A percentile compares a stretch with the other conserved stretches of the same genome.
These are phyloP conservation scores for Phrynocephalus vlangalii DNA, from an alignment of 2,797 vertebrate genomes.

Conservation along the genomic window DNA sequence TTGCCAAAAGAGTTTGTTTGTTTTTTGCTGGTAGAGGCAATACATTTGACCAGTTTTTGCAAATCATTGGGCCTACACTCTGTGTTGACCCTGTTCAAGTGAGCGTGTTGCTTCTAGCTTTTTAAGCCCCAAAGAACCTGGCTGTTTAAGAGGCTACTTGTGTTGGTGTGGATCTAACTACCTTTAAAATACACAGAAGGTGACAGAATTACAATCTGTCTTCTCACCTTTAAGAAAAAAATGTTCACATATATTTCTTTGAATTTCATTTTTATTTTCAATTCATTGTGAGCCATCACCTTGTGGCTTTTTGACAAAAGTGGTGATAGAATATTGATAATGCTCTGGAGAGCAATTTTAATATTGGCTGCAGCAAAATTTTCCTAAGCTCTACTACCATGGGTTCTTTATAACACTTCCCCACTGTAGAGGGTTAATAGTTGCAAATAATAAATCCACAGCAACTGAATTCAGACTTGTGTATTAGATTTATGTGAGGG, in stretches of 20 bases:
- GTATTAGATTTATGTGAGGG: no score
- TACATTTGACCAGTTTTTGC: not conserved
- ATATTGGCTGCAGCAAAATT: not conserved
- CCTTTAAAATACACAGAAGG: not conserved
- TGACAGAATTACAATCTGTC: not conserved
- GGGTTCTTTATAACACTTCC: not conserved
- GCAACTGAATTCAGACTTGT: no score
- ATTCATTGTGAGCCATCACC: not conserved
- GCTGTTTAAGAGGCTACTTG: not conserved
- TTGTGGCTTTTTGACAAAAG: not conserved
- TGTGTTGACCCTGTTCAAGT: not conserved
- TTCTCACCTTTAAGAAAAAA: no score
- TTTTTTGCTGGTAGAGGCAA: not conserved
- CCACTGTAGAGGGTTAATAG: no score
- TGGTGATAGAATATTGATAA: not conserved
- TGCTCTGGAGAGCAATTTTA: not conserved
- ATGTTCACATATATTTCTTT: no score
- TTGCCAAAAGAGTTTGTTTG: constrained; percentile 3
- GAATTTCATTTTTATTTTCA: not conserved
- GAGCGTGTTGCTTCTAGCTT: not conserved
- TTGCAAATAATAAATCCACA: no score
- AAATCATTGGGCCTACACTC: not conserved
- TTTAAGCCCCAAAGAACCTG: not conserved
- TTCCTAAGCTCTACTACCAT: not conserved
- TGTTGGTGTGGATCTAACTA: not conserved